phyloP scores from a whole-genome alignment of 2,113 vertebrate genomes.

The Thymallus thymallus region DNA sequence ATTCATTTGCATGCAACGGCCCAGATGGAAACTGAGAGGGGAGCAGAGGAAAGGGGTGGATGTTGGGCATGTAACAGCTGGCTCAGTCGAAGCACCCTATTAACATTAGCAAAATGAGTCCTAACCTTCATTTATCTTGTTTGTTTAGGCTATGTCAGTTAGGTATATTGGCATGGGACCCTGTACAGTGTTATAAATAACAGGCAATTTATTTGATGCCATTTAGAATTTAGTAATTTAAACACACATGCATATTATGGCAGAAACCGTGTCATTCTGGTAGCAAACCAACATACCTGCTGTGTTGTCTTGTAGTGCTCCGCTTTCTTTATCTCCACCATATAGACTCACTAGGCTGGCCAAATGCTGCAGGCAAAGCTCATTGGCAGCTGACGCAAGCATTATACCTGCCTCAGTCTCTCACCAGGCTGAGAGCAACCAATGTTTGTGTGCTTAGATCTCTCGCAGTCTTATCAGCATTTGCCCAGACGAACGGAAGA shows the following conservation, averaged over 20 bases:
- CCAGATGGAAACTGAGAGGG: constrained; percentile 59
- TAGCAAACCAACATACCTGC: too few relatives aligned
- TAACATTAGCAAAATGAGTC: background rate
- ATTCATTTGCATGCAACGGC: constrained; percentile 60
- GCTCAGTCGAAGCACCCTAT: constrained; percentile 20
- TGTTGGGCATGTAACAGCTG: constrained; percentile 51
- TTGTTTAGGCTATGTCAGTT: background rate
- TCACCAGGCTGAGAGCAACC: too few relatives aligned
- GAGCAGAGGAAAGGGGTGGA: constrained; percentile 30
- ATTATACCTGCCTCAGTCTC: too few relatives aligned
- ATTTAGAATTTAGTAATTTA: background rate
- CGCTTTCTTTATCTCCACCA: too few relatives aligned
- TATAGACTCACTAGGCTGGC: too few relatives aligned
- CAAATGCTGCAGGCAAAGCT: too few relatives aligned
- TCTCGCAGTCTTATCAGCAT: too few relatives aligned
- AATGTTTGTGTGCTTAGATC: too few relatives aligned
- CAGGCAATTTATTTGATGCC: background rate
- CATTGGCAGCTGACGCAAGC: too few relatives aligned
- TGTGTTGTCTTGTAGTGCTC: too few relatives aligned
- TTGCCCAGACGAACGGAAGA: too few relatives aligned
- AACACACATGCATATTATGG: background rate
- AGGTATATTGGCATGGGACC: background rate
- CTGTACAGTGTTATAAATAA: background rate
- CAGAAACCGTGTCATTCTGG: too few relatives aligned
- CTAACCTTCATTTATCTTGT: background rate